Base-by-base conservation (phyloP, 2,888 invertebrate genomes). In the Liodrosophila aerea region DNA sequence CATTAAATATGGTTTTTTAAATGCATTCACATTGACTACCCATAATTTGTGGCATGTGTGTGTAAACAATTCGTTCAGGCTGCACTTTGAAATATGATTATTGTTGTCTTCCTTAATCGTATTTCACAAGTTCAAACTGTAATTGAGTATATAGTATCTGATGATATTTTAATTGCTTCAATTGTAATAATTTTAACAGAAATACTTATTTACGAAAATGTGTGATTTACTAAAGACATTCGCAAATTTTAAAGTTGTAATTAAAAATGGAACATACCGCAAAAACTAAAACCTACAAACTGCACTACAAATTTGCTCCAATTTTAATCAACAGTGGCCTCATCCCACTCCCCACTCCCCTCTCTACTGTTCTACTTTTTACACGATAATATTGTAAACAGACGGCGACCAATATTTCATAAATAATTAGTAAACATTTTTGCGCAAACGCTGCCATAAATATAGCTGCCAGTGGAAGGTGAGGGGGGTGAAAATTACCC, bases 351-450 rank as follows among this genome's bases (percentile, higher is more conserved):
- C 0, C 1, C 12, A 1, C 11, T 2, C 31, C 4, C 1, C 7
- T 12, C 9, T 12, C 7, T 18, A 1, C 16, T 2, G 12, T 1
- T 15, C 11, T 1, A 4, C 18, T 0, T 9, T 62, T n/a, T n/a
- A 61, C 53, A 40, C 31, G 59, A 59, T 67, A 84, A 77, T 70
- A 57, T 56, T 56, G 66, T 56, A 73, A 84, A 64, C 77, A 70
- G 75, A 43, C 53, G 57, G 53, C 58, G 49, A 61, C 85, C 66
- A 81, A 84, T 81, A 81, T 77, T 84, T 84, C 73, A 66, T 70
- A 76, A 84, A 84, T 84, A 85, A 77, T 77, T 71, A 82, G 78
- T 57, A 64, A 77, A 73, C 46, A 78, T 81, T 76, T 81, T 64
- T 50, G 64, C 54, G 34, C 46, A 57, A 22, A 68, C 40, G 51